phyloP scores from a whole-genome alignment of 2,113 vertebrate species.

The Atractosteus spatula region DNA sequence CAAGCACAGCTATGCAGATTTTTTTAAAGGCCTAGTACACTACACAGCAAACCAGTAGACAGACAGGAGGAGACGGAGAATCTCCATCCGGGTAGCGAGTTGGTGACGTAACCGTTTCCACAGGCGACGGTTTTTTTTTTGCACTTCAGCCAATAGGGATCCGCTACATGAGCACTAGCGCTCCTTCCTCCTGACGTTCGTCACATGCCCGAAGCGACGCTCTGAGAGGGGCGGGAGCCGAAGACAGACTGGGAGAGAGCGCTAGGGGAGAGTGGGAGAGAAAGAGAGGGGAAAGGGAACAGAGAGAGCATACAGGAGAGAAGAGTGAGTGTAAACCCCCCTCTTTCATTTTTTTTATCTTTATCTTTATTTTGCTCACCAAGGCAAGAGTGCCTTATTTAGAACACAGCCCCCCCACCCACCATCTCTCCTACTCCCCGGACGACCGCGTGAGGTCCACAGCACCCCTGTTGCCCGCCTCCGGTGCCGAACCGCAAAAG shows the following conservation, averaged over 20 bases:
- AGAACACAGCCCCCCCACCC: neutral
- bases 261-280: conserved; percentile 60
- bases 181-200: conserved; percentile 56
- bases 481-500: conserved; percentile 4
- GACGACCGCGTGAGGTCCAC: too few species aligned
- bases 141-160: conserved; percentile 63
- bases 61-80: conserved; percentile 7
- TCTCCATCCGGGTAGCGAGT: conserved; percentile 29
- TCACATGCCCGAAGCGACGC: conserved; percentile 63
- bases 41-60: too few species aligned
- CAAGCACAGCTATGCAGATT: neutral
- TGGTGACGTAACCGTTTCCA: conserved; percentile 70
- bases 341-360: neutral
- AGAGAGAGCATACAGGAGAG: conserved; percentile 38
- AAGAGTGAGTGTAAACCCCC: conserved; percentile 59
- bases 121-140: conserved; percentile 55
- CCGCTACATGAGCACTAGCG: conserved; percentile 45
- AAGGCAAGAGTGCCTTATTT: conserved; percentile 3
- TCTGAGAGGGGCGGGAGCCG: conserved; percentile 59
- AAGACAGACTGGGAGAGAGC: conserved; percentile 61
- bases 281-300: conserved; percentile 49
- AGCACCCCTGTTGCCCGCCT: too few species aligned
- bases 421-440: too few species aligned
- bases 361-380: conserved; percentile 23
- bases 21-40: neutral